Base-by-base conservation (phyloP, 2,888 invertebrate genomes). In the Nomada goodeniana region DNA sequence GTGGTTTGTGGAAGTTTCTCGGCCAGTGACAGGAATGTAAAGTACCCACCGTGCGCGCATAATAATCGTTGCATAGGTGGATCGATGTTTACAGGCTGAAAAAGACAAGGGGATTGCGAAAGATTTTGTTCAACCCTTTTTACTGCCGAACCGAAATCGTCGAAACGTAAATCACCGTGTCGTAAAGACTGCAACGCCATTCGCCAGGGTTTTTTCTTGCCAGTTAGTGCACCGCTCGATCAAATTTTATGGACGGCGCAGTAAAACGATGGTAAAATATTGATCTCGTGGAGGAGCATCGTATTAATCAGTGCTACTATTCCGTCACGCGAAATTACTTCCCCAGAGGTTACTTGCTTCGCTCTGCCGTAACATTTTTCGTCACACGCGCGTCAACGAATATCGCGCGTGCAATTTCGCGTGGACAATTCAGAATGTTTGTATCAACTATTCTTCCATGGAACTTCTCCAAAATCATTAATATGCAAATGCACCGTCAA, bases 61-160 rank as follows among this genome's bases (percentile, higher is more conserved):
- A 52, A 70, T 71, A 77, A 78, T 78, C 77, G 77, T 80, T 76
- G 70, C 36, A 70, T 64, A 80, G 15, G 5, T 15, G 13, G 29
- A 3, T 3, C 20, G 80, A 77, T 71, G 57, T 72, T 80, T 77
- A 63, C 68, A 67, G 47, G 18, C n/a, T 55, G 53, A 65, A 72
- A 77, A 68, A 59, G 9, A 3, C 70, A 1, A 71, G 59, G 80
- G 52, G 67, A 71, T 77, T 20, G 26, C 44, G 26, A 36, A 76
- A 67, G 65, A 77, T 72, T 80, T 77, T 77, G 57, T 63, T 67
- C 29, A 20, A 50, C 71, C n/a, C 42, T 57, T 78, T 78, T 63
- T 63, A 63, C 13, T 47, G 23, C 64, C 11, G n/a, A 23, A 11
- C 2, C 11, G 15, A 42, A 76, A 65, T 18, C 59, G 29, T 63